These are phyloP conservation scores for Aulostomus chinensis DNA, from an alignment of 2,797 vertebrate species.

Conservation along the genomic window DNA sequence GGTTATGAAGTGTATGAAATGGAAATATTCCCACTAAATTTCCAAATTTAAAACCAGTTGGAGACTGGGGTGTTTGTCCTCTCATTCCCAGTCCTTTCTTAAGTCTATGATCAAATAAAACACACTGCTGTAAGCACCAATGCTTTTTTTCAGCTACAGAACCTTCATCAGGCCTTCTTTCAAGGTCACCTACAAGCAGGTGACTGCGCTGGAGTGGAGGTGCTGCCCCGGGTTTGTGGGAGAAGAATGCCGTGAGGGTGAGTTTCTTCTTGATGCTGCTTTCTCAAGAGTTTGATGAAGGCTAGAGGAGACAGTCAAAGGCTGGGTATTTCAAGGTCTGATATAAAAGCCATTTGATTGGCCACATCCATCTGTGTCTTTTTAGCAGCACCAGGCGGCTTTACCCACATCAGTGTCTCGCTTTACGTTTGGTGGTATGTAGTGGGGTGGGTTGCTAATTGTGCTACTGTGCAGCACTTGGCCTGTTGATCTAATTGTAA, in stretches of 20 bases:
- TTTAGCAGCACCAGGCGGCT: slow-evolving; percentile 42
- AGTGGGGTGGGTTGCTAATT: slow-evolving; percentile 27
- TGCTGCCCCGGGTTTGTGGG: slow-evolving; percentile 97
- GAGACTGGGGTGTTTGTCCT: not conserved
- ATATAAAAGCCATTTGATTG: slow-evolving; percentile 32
- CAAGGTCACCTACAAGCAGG: slow-evolving; percentile 89
- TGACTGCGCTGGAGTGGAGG: slow-evolving; percentile 92
- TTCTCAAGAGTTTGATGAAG: not conserved
- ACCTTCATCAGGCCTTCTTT: slow-evolving; percentile 90
- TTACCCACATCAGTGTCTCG: slow-evolving; percentile 53
- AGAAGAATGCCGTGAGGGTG: slow-evolving; percentile 91
- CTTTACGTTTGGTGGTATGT: slow-evolving; percentile 40
- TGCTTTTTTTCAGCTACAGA: slow-evolving; percentile 91
- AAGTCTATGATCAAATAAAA: no score
- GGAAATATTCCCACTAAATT: no score
- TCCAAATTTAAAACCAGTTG: not conserved
- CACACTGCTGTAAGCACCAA: no score
- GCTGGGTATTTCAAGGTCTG: slow-evolving; percentile 7
- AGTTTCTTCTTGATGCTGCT: slow-evolving; percentile 52
- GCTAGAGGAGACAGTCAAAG: no score
- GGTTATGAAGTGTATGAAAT: no score
- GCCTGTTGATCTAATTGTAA: slow-evolving; percentile 35
- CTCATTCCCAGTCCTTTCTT: no score
- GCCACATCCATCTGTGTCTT: slow-evolving; percentile 40
- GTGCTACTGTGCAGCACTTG: slow-evolving; percentile 36